phyloP scores from a whole-genome alignment of 2,797 vertebrate genomes.

The Sphenopsis melanotis region DNA sequence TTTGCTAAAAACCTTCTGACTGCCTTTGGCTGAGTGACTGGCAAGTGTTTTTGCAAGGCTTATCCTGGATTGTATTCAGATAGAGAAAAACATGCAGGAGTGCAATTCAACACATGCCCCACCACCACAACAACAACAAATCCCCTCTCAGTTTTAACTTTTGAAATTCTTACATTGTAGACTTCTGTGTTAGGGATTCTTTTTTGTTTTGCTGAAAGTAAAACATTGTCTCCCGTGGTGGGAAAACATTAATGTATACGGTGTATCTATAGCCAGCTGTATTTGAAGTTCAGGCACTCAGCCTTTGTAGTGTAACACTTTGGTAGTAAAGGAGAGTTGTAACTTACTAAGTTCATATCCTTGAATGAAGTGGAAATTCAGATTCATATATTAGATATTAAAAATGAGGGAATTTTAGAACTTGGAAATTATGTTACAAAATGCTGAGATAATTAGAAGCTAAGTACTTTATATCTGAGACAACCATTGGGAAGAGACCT shows the following conservation, averaged over 20 bases:
- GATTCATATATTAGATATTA: background rate
- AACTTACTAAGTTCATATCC: background rate
- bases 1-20: background rate
- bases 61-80: background rate
- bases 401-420: background rate
- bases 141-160: background rate
- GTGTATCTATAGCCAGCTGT: background rate
- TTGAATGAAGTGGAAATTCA: background rate
- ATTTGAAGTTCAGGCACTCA: background rate
- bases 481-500: background rate
- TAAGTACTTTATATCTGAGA: background rate
- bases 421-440: background rate
- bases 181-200: background rate
- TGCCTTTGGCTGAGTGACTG: background rate
- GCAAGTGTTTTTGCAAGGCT: background rate
- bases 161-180: background rate
- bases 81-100: background rate
- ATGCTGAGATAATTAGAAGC: background rate
- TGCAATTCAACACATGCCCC: background rate
- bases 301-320: background rate
- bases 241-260: background rate
- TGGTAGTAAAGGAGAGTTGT: background rate
- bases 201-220: background rate
- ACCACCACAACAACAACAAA: background rate
- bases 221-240: background rate